Base-by-base conservation (phyloP, 2,888 invertebrate species). In the Drosophila niveifrons region DNA sequence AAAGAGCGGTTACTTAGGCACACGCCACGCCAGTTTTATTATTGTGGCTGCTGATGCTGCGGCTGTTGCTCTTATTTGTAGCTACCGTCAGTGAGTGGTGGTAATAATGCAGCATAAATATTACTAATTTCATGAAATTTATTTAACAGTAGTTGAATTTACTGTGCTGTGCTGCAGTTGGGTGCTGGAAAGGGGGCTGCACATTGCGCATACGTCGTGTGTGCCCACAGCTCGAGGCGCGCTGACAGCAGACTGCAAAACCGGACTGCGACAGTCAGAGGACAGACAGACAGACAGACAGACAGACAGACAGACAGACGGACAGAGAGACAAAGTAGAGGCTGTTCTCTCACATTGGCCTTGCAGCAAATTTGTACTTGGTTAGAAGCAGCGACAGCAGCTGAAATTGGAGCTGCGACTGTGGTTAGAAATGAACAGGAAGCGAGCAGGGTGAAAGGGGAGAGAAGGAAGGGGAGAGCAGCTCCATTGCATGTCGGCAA, bases 1-100 rank as follows among this genome's bases (percentile, higher is more conserved):
- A 89, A 85, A 85, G 83, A 88, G 89, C 79, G 82, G 84, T 88
- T 89, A 87, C 85, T 89, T 89, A 85, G 85, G 89, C 89, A 79
- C 82, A 84, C 85, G 79, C 89, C 75, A 36, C 9, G 23, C 23
- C 23, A 77, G 63, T 63, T 72, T 78, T 70, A 67, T 81, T 77
- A 61, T 66, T 72, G 80, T 62, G 70, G 57, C 58, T 53, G 47
- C 13, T 53, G 47, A 3, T 58, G 34, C 9, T 28, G 53, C 48
- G 62, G 56, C 36, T 59, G 59, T 18, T 58, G 44, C 75, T 73
- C 69, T 66, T 63, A 82, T 81, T 81, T 81, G 86, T 72, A 59
- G 83, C 65, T 64, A 80, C 83, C 86, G 85, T 75, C 86, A 66
- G 80, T 79, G 23, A 23, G 23, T 23, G 23, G 23, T 23, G 36